Percentiles rank a stretch among this genome's conserved stretches.
Evolutionary conservation across 2,797 vertebrate species (phyloP).

Genomic region (Heliangelus exortis): DNA sequence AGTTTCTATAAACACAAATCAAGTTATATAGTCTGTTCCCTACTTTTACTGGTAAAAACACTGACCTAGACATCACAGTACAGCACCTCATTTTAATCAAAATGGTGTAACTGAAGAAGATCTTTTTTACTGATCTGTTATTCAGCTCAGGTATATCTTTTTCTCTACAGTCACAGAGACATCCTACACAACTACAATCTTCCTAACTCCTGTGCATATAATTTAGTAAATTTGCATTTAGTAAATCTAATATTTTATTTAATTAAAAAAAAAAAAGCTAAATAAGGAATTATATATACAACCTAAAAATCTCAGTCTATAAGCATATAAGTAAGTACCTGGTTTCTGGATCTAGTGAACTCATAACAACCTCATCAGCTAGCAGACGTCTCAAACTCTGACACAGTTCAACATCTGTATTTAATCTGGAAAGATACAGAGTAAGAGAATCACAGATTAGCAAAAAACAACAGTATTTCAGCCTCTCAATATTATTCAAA

Average conservation of each 20-base stretch:
- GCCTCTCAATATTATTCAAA: not conserved
- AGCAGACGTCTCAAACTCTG: conserved; percentile 89
- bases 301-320: not conserved
- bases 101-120: not conserved
- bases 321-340: conserved; percentile 77
- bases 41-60: not conserved
- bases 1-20: not conserved
- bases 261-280: not conserved
- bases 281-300: not conserved
- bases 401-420: conserved; percentile 94
- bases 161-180: not conserved
- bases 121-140: not conserved
- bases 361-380: conserved; percentile 80
- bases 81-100: not conserved
- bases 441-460: not conserved
- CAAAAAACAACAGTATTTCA: not conserved
- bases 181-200: not conserved
- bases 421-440: conserved; percentile 83
- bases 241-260: not conserved
- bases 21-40: not conserved
- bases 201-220: not conserved
- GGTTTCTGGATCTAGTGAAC: conserved; percentile 90
- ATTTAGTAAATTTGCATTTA: not conserved
- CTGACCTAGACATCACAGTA: not conserved
- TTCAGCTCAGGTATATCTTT: not conserved